These are phyloP conservation scores for Crotalus adamanteus DNA, from an alignment of 2,797 vertebrate genomes.

Conservation along the genomic window DNA sequence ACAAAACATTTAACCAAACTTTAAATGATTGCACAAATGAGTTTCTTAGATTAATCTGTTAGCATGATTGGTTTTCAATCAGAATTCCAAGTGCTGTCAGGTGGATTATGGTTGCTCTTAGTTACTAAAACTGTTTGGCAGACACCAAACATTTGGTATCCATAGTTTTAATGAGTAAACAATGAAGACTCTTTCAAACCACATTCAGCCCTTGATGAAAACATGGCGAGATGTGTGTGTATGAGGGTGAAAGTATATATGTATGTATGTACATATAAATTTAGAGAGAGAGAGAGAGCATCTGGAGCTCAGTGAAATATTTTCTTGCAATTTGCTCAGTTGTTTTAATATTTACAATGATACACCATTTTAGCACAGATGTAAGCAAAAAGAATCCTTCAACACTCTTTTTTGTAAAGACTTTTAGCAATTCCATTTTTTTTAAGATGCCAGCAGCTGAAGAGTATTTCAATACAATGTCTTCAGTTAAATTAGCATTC, in stretches of 20 bases:
- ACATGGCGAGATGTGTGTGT: background rate
- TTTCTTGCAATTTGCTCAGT: background rate
- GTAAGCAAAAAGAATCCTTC: background rate
- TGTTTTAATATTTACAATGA: background rate
- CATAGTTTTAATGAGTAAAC: background rate
- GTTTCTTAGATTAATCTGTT: background rate
- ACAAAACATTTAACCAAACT: background rate
- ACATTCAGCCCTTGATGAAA: background rate
- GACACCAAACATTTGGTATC: background rate
- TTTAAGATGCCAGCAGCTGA: background rate
- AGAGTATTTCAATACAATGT: background rate
- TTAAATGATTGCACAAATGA: background rate
- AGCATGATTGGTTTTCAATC: background rate
- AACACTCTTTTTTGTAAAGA: background rate
- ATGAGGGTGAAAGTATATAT: background rate
- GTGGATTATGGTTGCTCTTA: background rate
- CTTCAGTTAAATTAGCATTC: conserved; percentile 26
- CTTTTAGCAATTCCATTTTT: background rate
- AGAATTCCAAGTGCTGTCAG: background rate
- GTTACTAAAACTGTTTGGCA: background rate
- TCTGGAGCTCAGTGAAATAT: background rate
- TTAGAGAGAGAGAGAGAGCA: no score
- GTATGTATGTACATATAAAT: background rate
- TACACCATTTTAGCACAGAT: background rate
- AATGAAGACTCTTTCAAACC: background rate